Evolutionary conservation across 2,113 vertebrate species (phyloP), one percentile per base, ranked within the genome.

Genomic region (Sylvietta virens): DNA sequence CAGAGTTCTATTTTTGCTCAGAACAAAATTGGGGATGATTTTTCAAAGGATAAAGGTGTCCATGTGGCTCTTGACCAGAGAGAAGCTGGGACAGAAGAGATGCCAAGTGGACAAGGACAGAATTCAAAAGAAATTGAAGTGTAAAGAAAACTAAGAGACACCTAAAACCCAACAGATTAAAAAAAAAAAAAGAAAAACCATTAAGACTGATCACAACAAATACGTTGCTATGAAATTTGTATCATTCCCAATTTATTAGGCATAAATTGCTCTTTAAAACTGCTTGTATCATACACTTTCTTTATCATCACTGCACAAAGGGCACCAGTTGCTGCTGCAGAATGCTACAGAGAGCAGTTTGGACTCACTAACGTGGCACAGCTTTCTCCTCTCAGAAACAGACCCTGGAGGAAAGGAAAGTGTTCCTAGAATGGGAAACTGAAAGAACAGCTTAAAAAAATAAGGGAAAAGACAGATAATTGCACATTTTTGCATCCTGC

Each of bases 211-310:
- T 96, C 91, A 93, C 95, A 81, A 96, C 92, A 92, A 95, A 87
- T 72, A 72, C 57, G 48, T 96, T 98, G 96, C 85, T 97, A 95
- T 96, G 96, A 98, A 98, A 97, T 97, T 97, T 76, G 92, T 97
- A 95, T 96, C 88, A 97, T 98, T 98, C 89, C 94, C 96, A 93
- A 97, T 98, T 98, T 98, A 98, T 98, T 98, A 97, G 65, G 96
- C 97, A 97, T 97, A 98, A 98, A 98, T 97, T 94, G 97, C 92
- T 98, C 96, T 98, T 98, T 98, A 97, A 97, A 98, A 98, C 87
- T 96, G 94, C 81, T 92, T 24, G 12, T 94, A 97, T 96, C 96
- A 93, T 92, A 97, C 86, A 88, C 92, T 86, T 94, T 96, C 92
- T 96, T 88, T 90, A 88, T 56, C 81, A 53, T 84, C 93, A 67